Conservation (phyloP, 2,113 vertebrate species). For the Procavia capensis region DNA sequence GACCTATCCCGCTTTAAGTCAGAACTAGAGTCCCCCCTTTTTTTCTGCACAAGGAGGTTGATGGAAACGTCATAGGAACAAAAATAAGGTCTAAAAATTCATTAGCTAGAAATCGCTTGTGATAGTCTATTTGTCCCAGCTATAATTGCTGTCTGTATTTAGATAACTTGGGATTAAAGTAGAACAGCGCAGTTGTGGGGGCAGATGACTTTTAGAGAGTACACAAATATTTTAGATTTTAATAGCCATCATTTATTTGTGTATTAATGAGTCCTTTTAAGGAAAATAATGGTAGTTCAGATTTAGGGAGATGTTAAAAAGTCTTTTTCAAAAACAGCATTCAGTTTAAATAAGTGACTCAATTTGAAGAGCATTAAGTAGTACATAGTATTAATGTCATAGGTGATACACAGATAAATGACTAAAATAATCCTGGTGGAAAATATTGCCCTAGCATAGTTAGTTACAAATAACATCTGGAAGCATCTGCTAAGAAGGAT, state of each 20-base stretch:
- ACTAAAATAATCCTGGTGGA: slow-evolving; percentile 23
- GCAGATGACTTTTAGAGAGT: slow-evolving; percentile 8
- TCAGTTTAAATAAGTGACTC: slow-evolving; percentile 12
- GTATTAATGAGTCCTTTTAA: slow-evolving; percentile 31
- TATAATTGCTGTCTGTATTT: not conserved
- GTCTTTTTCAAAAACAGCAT: slow-evolving; percentile 38
- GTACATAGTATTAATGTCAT: not conserved
- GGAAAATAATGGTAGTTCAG: slow-evolving; percentile 20
- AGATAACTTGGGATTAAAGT: not conserved
- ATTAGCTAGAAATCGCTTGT: slow-evolving; percentile 15
- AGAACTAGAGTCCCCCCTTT: not conserved
- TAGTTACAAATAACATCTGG: slow-evolving; percentile 30
- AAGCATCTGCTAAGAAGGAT: slow-evolving; percentile 17
- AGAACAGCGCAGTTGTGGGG: not conserved
- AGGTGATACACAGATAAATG: not conserved
- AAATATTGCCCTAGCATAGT: slow-evolving; percentile 25
- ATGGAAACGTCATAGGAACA: not conserved
- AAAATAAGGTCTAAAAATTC: slow-evolving; percentile 1
- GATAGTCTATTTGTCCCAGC: not conserved
- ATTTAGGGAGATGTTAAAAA: not conserved
- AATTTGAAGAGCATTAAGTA: slow-evolving; percentile 34
- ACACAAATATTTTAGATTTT: not conserved
- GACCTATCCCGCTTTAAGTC: not conserved
- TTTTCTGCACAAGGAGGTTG: not conserved
- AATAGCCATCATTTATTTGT: not conserved